Percentiles rank a stretch among this genome's conserved stretches.
These are phyloP conservation scores for Patella pellucida DNA, from an alignment of 2,888 invertebrate species.

Conservation along the genomic window DNA sequence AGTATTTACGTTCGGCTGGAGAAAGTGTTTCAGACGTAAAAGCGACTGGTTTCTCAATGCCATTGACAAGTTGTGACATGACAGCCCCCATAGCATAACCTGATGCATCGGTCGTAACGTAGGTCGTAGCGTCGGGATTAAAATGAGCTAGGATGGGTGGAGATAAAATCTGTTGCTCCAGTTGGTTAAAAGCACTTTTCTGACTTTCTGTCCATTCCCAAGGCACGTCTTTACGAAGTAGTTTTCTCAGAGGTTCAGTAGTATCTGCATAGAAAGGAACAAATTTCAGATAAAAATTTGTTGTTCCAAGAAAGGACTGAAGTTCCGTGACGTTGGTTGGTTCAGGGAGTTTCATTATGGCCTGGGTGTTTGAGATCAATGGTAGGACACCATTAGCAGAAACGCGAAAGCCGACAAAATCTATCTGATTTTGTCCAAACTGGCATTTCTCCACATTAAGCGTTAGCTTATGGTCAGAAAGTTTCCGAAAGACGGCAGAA, in stretches of 20 bases:
- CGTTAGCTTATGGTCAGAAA: background rate
- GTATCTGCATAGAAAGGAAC: conserved; percentile 9
- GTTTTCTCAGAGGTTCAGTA: conserved; percentile 9
- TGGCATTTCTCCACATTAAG: background rate
- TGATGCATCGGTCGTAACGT: background rate
- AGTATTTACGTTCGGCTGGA: conserved; percentile 10
- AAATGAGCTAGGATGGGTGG: conserved; percentile 6
- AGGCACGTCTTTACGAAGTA: conserved; percentile 1
- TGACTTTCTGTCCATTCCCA: background rate
- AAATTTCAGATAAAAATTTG: conserved; percentile 16
- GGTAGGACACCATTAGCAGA: no score
- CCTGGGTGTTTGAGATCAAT: no score
- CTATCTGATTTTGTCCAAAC: background rate
- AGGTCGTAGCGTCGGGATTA: background rate
- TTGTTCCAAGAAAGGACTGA: conserved; percentile 9
- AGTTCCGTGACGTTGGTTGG: background rate
- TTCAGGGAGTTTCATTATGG: background rate
- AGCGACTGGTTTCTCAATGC: conserved; percentile 5
- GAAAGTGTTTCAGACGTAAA: conserved; percentile 2
- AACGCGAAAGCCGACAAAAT: background rate
- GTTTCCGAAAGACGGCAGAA: background rate
- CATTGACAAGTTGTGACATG: background rate
- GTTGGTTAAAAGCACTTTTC: background rate
- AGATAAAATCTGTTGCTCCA: background rate
- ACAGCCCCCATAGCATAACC: background rate